Evolutionary conservation across 2,113 vertebrate genomes (phyloP), one percentile per base, ranked within the genome.

Genomic region (Mesocricetus auratus): DNA sequence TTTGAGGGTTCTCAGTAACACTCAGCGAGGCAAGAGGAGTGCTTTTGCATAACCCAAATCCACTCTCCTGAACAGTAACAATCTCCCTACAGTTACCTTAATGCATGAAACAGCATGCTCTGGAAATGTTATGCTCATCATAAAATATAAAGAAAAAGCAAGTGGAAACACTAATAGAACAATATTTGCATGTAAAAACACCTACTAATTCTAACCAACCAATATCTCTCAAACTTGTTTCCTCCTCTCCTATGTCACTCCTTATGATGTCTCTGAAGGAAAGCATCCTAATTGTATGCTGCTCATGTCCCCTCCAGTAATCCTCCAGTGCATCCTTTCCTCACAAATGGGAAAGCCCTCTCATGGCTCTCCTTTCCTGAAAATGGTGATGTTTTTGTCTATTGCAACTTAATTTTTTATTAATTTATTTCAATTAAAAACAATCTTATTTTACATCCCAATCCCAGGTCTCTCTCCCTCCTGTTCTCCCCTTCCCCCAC

Each of bases 171-270:
- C 2, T 69, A 66, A 91, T 45, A 93, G 62, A 92, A 73, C 93
- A 94, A 73, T 94, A 96, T 69, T 96, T 82, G 92, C 47, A 75
- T 47, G 62, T 81, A 87, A 87, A 33, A 93, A 88, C 36, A 90
- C 24, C 64, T 87, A 91, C 62, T 74, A 81, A 62, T 95, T 88
- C 66, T 88, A 71, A n/a, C 36, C 88, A 31, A 17, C 45, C 86
- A 91, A 58, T 85, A 17, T 33, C 53, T 97, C n/a, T 95, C 29
- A 11, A 68, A 83, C 96, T 29, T 89, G 5, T 82, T 66, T 47
- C 33, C 12, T 83, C 66, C 42, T 91, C 47, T 93, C 29, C 39
- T 45, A 33, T 36, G 12, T 79, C 78, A 69, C 22, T 69, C 62
- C 31, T 87, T 21, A 66, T 0, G 0, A 60, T 94, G 56, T 90